Evolutionary conservation across 2,797 vertebrate species (phyloP).

Genomic region (Microctenopoma steveboyesi): DNA sequence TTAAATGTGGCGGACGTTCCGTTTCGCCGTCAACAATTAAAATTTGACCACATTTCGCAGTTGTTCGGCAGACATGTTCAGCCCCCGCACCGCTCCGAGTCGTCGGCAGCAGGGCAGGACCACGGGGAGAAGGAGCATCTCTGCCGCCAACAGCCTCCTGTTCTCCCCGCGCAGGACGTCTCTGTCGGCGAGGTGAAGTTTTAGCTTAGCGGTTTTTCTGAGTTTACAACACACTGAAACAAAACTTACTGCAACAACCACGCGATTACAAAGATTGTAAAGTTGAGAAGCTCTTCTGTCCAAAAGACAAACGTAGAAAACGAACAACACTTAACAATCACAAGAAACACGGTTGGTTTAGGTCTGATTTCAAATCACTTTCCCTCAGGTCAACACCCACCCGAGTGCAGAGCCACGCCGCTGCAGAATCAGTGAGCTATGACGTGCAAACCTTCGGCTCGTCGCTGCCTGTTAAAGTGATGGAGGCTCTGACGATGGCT

Average conservation of each 20-base stretch:
- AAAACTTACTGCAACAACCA: too few relatives aligned
- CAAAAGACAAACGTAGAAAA: too few relatives aligned
- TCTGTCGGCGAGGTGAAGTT: constrained; percentile 69
- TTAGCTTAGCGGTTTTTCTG: too few relatives aligned
- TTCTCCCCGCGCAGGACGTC: constrained; percentile 80
- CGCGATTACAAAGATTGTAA: too few relatives aligned
- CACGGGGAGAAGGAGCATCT: constrained; percentile 73
- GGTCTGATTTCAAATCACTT: neutral
- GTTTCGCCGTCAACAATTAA: neutral
- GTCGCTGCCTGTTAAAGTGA: constrained; percentile 93
- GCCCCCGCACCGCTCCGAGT: constrained; percentile 69
- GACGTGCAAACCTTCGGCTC: constrained; percentile 93
- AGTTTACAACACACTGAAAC: too few relatives aligned
- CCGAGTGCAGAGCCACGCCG: constrained; percentile 83
- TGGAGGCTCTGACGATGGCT: constrained; percentile 92
- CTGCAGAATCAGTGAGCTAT: constrained; percentile 87
- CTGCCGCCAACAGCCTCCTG: constrained; percentile 64
- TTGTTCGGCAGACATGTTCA: constrained; percentile 70
- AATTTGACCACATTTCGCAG: neutral
- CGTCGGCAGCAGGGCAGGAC: constrained; percentile 73
- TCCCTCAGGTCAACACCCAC: constrained; percentile 87
- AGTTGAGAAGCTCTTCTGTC: too few relatives aligned
- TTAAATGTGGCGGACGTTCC: neutral
- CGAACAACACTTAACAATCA: too few relatives aligned
- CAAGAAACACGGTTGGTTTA: too few relatives aligned